Evolutionary conservation across 2,113 vertebrate genomes (phyloP), one percentile per base, ranked within the genome.

Genomic region (Pseudorasbora parva): DNA sequence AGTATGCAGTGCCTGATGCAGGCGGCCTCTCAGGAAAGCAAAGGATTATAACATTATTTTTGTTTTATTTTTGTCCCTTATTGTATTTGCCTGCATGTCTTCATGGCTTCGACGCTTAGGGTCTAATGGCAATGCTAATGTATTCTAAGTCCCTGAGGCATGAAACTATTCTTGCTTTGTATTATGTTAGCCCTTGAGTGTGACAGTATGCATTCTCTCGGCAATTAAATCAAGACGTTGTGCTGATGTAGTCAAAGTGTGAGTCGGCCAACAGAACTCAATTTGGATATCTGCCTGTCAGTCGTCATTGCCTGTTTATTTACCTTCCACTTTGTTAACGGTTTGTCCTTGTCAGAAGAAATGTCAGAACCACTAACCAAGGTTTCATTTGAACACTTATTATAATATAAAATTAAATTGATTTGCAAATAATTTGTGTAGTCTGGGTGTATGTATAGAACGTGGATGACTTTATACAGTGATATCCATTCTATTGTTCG

Each of bases 151-250:
- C 83, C 86, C 57, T 72, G 73, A 60, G 54, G 82, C 56, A 51
- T 87, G 77, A 85, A 85, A 87, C 85, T 72, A 47, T 87, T 87
- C 59, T 37, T 68, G 73, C 59, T 57, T 81, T 79, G 57, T 75
- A 60, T 30, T 47, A 74, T 84, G 82, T 84, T 73, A 49, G 56
- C 30, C 25, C 66, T 84, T 68, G 71, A 84, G 69, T 80, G 27
- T 73, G 62, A 79, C 78, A 82, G 82, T 73, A n/a, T 21, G 66
- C 78, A 21, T 88, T 84, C 64, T 84, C 57, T 37, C 79, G 56
- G 45, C 82, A 78, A 86, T 86, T 86, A 84, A 88, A 81, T 72
- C 51, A 43, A 78, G 64, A 64, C 56, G 8, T 43, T 60, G 77
- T 54, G 43, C 9, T 73, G 64, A 59, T 80, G 68, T 79, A 80